A percentile compares a stretch with the other conserved stretches of the same genome.
Evolutionary conservation across 2,797 vertebrate species (phyloP).

Genomic region (Eutrigla gurnardus): DNA sequence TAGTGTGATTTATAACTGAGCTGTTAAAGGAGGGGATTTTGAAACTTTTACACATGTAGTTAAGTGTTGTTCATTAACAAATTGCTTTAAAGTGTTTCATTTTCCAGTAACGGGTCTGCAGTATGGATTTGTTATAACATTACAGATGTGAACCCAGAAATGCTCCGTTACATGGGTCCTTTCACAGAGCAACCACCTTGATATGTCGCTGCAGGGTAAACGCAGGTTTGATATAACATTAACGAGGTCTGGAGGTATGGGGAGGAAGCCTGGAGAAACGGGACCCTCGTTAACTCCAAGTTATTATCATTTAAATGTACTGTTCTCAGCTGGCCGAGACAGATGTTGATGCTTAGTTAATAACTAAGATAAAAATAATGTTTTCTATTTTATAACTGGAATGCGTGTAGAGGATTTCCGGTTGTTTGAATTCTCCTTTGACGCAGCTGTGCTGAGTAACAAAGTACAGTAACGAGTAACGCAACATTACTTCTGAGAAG

Average conservation of each 20-base stretch:
- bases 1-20: constrained; percentile 12
- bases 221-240: no score
- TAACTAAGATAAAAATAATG: neutral
- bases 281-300: neutral
- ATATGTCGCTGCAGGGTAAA: no score
- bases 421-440: neutral
- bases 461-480: neutral
- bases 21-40: neutral
- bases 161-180: neutral
- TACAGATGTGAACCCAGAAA: neutral
- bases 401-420: neutral
- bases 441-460: neutral
- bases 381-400: neutral
- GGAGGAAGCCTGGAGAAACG: neutral
- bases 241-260: neutral
- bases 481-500: constrained; percentile 1
- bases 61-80: neutral
- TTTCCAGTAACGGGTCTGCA: neutral
- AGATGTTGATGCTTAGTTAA: neutral
- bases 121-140: neutral
- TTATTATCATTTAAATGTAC: neutral
- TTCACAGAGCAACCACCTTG: no score
- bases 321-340: neutral
- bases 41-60: neutral
- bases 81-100: neutral